Evolutionary conservation across 1,140 invertebrate species (phyloP), one percentile per base, ranked within the genome.

Genomic region (Lepidostoma basale): DNA sequence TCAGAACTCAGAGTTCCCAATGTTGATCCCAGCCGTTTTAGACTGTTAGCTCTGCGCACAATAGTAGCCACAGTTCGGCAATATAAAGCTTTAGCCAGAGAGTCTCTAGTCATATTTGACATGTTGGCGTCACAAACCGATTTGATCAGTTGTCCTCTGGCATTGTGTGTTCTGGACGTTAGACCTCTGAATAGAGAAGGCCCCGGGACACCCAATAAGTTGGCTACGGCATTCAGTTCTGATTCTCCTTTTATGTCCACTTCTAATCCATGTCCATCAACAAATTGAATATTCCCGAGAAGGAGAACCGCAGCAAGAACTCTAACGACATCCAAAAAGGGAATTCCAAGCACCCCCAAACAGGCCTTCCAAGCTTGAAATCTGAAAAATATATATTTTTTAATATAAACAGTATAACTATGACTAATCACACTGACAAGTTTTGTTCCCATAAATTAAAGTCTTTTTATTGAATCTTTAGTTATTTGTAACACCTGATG

Each of bases 11-110:
- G 80, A 2, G 94, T 96, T 44, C 94, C 94, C 12, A 95, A 85
- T 2, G 92, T 94, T 0, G 94, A 95, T 12, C 93, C 92, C 8
- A 95, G 81, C 30, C 94, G 85, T 79, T 96, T 96, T 9, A 97
- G 82, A 75, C 93, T 97, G 77, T 98, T 98, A 16, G 95, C 94
- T 74, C 95, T 84, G 23, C 94, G 84, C 4, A 97, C 93, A 73
- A 98, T 97, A 3, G 95, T 96, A 3, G 94, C 94, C n/a, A 98
- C 93, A 0, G 95, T 97, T 52, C 96, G 88, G 76, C 93, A 96
- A 78, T 97, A 98, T 9, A 98, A 81, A 8, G 95, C 95, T 83
- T 97, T 97, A 1, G 95, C 94, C 40, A 97, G 81, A 45, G 92
- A 91, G 81, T 97, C 94, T 72, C 94, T 84, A 8, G 92, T 95